These are phyloP conservation scores for Ispidina lecontei DNA, from an alignment of 2,797 vertebrate genomes.

Conservation along the genomic window DNA sequence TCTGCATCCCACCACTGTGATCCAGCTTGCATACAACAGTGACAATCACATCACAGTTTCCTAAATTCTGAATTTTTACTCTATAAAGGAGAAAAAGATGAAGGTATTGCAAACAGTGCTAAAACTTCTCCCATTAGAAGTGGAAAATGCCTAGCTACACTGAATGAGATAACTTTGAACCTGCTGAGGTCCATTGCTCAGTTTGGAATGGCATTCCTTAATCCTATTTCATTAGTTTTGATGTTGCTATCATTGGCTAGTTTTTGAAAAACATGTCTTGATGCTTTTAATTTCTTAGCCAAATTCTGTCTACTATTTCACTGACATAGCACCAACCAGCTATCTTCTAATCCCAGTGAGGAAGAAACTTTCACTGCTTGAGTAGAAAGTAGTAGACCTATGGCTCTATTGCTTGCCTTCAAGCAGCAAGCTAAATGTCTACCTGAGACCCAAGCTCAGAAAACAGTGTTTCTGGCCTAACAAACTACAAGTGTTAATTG, in stretches of 20 bases:
- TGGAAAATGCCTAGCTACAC: neutral
- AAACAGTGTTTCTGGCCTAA: neutral
- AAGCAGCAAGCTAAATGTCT: neutral
- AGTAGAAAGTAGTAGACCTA: neutral
- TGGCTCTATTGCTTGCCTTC: neutral
- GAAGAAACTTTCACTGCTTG: neutral
- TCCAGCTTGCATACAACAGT: neutral
- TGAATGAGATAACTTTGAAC: neutral
- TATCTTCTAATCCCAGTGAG: neutral
- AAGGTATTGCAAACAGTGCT: neutral
- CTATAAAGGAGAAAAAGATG: neutral
- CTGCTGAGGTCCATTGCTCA: neutral
- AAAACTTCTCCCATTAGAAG: neutral
- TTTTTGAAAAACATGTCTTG: neutral
- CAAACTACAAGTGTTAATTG: neutral
- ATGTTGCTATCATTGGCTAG: neutral
- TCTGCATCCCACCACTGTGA: neutral
- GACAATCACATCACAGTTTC: neutral
- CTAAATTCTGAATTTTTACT: neutral
- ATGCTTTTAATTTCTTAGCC: neutral
- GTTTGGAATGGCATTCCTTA: neutral
- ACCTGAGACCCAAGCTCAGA: neutral
- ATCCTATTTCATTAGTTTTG: neutral
- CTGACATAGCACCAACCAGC: neutral
- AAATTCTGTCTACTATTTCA: neutral